Base-by-base conservation (phyloP, 1,140 invertebrate genomes). In the Trichogramma pretiosum region DNA sequence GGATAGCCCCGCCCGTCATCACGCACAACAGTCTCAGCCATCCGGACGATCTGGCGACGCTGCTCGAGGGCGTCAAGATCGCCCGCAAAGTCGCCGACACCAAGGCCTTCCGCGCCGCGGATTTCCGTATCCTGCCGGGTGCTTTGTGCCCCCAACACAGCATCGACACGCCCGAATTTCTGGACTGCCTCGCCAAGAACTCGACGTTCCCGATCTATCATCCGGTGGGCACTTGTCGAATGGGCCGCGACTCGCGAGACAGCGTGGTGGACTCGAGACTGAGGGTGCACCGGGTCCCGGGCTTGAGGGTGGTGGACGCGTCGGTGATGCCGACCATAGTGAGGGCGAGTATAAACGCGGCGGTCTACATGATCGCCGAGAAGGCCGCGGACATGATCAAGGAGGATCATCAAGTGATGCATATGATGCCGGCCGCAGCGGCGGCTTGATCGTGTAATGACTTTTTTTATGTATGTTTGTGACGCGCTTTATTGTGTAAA, bases 211-310 rank as follows among this genome's bases (percentile, higher is more conserved):
- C n/a, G n/a, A n/a, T n/a, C n/a, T n/a, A n/a, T n/a, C 21, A 22
- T 22, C 3, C 13, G 30, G 24, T 28, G 8, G 34, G 43, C 0
- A 45, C 34, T 14, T 45, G 43, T n/a, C 22, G 24, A n/a, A 45
- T 45, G 43, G 34, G 22, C 21, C 5, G 26, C 8, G 24, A 81
- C 76, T 89, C 93, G 61, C 72, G 77, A 10, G 80, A 82, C 4
- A 87, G 89, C 0, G 92, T 95, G 0, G 90, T 94, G 0, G 90
- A 94, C 67, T 81, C 85, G 10, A 77, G 86, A 57, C 69, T 90
- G 0, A 70, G 78, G 39, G 87, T 91, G 3, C 86, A 89, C 54
- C 87, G 88, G 1, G 71, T 90, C 0, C 75, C 78, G 50, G 84
- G 84, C 1, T 62, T 92, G 5, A 72, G 88, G 4, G 88, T 91